A percentile compares a stretch with the other conserved stretches of the same genome.
phyloP scores from a whole-genome alignment of 1,140 invertebrate genomes.

The Musca vetustissima region DNA sequence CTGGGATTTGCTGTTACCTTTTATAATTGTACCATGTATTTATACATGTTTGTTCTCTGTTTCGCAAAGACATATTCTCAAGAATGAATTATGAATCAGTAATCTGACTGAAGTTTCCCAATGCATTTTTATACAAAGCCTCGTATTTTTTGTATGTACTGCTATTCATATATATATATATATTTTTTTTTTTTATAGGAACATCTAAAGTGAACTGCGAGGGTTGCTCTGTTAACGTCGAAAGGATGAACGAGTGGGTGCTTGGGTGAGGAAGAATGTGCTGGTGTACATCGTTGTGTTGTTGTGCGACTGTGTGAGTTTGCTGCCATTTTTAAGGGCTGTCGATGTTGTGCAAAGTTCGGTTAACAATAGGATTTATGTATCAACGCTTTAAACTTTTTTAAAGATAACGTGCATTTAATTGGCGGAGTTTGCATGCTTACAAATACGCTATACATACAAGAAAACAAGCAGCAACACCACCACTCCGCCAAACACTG shows the following conservation, averaged over 20 bases:
- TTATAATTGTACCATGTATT: no score
- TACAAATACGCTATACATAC: background rate
- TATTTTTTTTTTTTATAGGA: no score
- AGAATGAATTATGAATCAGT: no score
- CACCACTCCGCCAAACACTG: background rate
- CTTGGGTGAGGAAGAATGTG: background rate
- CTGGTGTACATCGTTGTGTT: background rate
- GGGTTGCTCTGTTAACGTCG: background rate
- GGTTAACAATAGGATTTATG: conserved; percentile 49
- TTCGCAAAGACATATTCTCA: no score
- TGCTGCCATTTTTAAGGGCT: conserved; percentile 7
- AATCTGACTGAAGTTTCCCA: no score
- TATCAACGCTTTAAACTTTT: conserved; percentile 56
- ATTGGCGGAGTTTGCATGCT: conserved; percentile 37
- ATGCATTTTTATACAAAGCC: no score
- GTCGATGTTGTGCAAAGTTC: conserved; percentile 2
- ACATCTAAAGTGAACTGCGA: no score
- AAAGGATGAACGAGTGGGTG: background rate
- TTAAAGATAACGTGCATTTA: conserved; percentile 54
- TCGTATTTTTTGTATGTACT: no score
- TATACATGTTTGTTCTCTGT: no score
- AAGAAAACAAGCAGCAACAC: background rate
- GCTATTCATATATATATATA: no score
- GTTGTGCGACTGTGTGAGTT: background rate
- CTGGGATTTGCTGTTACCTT: no score